Percentiles rank a stretch among this genome's conserved stretches.
These are phyloP conservation scores for Peucedramus taeniatus DNA, from an alignment of 2,113 vertebrate genomes.

Conservation along the genomic window DNA sequence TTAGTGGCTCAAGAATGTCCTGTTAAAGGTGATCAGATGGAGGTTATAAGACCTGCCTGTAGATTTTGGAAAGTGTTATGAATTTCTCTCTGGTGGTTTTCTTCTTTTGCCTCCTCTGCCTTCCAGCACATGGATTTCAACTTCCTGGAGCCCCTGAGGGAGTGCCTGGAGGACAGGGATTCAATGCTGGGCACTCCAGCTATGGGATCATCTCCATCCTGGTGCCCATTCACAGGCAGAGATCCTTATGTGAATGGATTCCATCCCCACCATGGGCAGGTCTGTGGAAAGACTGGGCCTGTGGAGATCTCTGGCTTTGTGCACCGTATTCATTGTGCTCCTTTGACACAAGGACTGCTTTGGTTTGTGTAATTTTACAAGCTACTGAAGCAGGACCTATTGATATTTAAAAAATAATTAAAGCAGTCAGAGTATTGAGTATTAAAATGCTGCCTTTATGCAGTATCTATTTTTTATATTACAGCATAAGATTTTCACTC, in stretches of 20 bases:
- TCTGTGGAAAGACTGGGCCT: not conserved
- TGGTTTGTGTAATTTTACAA: conserved; percentile 55
- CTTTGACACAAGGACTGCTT: conserved; percentile 19
- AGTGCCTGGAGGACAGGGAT: not conserved
- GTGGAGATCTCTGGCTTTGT: not conserved
- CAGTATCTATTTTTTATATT: conserved; percentile 61
- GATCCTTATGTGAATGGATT: not conserved
- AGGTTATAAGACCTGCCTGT: not conserved
- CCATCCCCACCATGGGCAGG: not conserved
- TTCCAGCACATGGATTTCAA: not conserved
- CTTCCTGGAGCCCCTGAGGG: not conserved
- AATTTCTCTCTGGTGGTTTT: not conserved
- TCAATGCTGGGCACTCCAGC: fast-evolving
- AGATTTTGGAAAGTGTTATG: not conserved
- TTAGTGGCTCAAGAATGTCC: not conserved
- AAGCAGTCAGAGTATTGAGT: conserved; percentile 51
- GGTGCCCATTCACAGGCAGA: not conserved
- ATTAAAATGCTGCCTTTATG: conserved; percentile 57
- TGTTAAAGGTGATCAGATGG: not conserved
- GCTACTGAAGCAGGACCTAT: conserved; percentile 53
- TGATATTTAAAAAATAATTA: conserved; percentile 67
- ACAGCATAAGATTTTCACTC: conserved; percentile 35
- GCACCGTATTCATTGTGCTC: not conserved
- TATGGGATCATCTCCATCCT: not conserved
- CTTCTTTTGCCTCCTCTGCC: not conserved